These are phyloP conservation scores for Goniozus legneri DNA, from an alignment of 1,140 invertebrate species.

Conservation along the genomic window DNA sequence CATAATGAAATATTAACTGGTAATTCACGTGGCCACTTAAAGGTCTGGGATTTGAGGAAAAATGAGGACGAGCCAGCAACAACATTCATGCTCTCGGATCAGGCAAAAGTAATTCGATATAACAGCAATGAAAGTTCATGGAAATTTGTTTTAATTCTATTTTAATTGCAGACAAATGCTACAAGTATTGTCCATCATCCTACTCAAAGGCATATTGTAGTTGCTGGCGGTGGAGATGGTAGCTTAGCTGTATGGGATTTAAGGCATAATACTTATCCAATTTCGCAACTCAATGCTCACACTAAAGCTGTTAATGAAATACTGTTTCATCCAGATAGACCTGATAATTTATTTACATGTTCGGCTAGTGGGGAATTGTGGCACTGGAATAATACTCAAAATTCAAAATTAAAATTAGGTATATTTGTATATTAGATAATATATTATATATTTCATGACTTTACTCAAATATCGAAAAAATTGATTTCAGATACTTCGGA, in stretches of 20 bases:
- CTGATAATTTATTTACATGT: constrained; percentile 78
- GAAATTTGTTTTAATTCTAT: neutral
- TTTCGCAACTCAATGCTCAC: constrained; percentile 77
- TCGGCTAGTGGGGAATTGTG: constrained; percentile 78
- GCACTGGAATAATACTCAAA: constrained; percentile 71
- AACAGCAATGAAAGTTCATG: neutral
- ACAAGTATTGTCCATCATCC: constrained; percentile 77
- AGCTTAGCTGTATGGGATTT: constrained; percentile 86
- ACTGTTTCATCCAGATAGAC: constrained; percentile 77
- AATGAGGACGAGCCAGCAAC: constrained; percentile 57
- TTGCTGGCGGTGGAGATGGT: constrained; percentile 79
- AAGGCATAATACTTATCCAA: constrained; percentile 74
- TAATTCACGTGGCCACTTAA: constrained; percentile 81
- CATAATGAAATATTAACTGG: constrained; percentile 78
- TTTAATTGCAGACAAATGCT: constrained; percentile 57
- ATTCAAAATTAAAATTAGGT: constrained; percentile 46
- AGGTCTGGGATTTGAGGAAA: constrained; percentile 78
- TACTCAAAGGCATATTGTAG: constrained; percentile 77
- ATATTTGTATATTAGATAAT: constrained; percentile 9
- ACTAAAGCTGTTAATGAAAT: constrained; percentile 74
- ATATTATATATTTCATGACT: neutral
- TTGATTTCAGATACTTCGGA: constrained; percentile 46
- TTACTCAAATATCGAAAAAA: neutral
- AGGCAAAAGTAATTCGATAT: constrained; percentile 49
- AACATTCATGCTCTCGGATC: constrained; percentile 66